Evolutionary conservation across 2,797 vertebrate genomes (phyloP).

Genomic region (Lithobates pipiens): DNA sequence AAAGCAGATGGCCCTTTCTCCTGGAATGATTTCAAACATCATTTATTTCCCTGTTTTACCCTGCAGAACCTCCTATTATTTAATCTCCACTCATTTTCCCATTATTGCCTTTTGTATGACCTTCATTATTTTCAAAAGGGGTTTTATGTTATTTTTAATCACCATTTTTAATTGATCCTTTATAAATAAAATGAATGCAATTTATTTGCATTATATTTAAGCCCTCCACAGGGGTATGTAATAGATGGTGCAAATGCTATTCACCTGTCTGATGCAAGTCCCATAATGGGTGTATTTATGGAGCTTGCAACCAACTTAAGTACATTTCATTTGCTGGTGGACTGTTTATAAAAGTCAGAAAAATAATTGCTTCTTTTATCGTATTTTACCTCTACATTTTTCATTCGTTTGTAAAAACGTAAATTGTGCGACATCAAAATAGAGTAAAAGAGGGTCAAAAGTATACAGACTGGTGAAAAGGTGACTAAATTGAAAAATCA

Average conservation of each 20-base stretch:
- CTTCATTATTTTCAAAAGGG: not conserved
- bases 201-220: not conserved
- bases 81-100: not conserved
- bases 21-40: constrained; percentile 41
- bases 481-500: too few species aligned
- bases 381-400: too few species aligned
- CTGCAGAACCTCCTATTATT: not conserved
- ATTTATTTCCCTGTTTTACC: constrained; percentile 31
- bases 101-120: not conserved
- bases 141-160: not conserved
- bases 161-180: not conserved
- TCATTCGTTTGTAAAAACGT: too few species aligned
- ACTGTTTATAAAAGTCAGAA: too few species aligned
- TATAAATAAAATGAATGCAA: not conserved
- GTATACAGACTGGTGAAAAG: too few species aligned
- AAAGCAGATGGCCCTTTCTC: constrained; percentile 55
- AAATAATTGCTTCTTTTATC: too few species aligned
- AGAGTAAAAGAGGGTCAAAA: too few species aligned
- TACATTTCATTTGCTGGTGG: too few species aligned
- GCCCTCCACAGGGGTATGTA: too few species aligned
- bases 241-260: not conserved
- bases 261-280: not conserved
- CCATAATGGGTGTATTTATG: not conserved
- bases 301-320: too few species aligned
- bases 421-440: too few species aligned